phyloP scores from a whole-genome alignment of 2,888 invertebrate species.

The Elmis aenea region DNA sequence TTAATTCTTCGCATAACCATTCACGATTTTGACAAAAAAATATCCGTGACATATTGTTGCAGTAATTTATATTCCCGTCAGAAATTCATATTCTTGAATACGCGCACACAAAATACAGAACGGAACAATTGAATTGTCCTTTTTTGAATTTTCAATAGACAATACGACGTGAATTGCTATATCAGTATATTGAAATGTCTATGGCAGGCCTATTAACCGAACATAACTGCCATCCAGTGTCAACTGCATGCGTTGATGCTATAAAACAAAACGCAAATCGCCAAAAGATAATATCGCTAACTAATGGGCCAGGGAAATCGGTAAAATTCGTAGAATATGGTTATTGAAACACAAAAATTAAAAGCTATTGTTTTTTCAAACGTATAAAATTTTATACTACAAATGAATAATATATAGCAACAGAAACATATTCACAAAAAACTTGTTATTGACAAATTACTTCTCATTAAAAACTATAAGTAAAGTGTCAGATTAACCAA shows the following conservation, averaged over 20 bases:
- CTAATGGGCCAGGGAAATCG: too few species aligned
- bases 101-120: conserved; percentile 26
- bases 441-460: too few species aligned
- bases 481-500: too few species aligned
- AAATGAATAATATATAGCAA: too few species aligned
- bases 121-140: conserved; percentile 31
- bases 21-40: conserved; percentile 19
- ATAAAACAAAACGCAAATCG: conserved; percentile 40
- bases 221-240: conserved; percentile 41
- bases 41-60: conserved; percentile 26
- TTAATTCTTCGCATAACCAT: conserved; percentile 23
- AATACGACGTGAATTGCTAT: conserved; percentile 32
- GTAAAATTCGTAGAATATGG: too few species aligned
- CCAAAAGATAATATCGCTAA: too few species aligned
- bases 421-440: too few species aligned
- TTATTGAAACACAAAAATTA: too few species aligned
- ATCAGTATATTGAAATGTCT: conserved; percentile 43
- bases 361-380: too few species aligned
- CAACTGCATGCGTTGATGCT: conserved; percentile 37
- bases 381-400: too few species aligned
- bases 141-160: conserved; percentile 28
- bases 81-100: conserved; percentile 32
- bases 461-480: too few species aligned
- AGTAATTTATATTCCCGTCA: conserved; percentile 31
- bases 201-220: conserved; percentile 40